phyloP scores from a whole-genome alignment of 2,888 invertebrate genomes.

The Corythucha ciliata region DNA sequence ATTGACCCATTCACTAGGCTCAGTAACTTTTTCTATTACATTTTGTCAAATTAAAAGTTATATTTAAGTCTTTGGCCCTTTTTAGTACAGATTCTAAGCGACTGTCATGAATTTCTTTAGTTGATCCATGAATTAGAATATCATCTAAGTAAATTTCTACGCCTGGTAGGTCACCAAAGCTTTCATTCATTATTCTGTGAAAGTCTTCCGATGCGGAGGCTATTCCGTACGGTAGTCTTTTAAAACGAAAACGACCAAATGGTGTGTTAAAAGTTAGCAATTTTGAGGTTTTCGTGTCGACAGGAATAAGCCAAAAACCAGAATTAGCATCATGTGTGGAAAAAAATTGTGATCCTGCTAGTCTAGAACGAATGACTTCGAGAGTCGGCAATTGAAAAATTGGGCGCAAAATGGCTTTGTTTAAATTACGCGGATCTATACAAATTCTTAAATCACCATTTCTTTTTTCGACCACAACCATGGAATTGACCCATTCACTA shows the following conservation, averaged over 20 bases:
- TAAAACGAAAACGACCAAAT: conserved; percentile 2
- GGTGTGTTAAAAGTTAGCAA: conserved; percentile 19
- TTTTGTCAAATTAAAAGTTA: no score
- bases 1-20: background rate
- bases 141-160: conserved; percentile 12
- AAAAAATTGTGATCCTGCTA: conserved; percentile 16
- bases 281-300: conserved; percentile 18
- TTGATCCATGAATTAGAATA: background rate
- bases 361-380: conserved; percentile 22
- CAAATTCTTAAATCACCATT: conserved; percentile 23
- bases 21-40: conserved; percentile 2
- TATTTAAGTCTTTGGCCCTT: background rate
- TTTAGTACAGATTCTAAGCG: conserved; percentile 5
- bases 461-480: conserved; percentile 22
- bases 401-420: conserved; percentile 3
- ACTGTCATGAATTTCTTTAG: conserved; percentile 6
- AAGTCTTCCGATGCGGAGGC: conserved; percentile 8
- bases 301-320: conserved; percentile 19
- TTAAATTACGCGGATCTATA: conserved; percentile 24
- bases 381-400: conserved; percentile 17
- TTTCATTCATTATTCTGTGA: conserved; percentile 3
- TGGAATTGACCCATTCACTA: conserved; percentile 23
- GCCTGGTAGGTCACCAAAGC: conserved; percentile 9
- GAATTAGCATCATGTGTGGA: conserved; percentile 20
- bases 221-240: conserved; percentile 9